These are phyloP conservation scores for Galaxias olidus DNA, from an alignment of 2,797 vertebrate genomes.

Conservation along the genomic window DNA sequence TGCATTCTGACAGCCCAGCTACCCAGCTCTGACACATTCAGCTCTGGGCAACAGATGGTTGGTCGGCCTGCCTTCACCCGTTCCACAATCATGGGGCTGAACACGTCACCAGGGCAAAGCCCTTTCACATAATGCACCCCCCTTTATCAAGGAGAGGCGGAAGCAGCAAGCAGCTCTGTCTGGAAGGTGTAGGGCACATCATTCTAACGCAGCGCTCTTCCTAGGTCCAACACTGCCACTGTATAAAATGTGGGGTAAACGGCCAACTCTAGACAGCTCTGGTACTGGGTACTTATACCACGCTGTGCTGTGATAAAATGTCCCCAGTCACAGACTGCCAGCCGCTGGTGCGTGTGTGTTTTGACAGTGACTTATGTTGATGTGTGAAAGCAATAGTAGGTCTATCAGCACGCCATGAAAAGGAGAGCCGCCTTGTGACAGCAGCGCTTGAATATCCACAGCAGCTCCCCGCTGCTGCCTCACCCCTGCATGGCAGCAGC, in stretches of 20 bases:
- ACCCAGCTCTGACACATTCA: not conserved
- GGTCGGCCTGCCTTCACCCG: too few relatives aligned
- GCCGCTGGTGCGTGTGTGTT: constrained; percentile 24
- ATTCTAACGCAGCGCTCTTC: constrained; percentile 32
- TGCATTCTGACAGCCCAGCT: not conserved
- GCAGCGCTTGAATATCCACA: constrained; percentile 29
- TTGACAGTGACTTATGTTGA: constrained; percentile 53
- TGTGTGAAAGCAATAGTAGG: constrained; percentile 39
- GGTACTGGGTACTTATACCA: constrained; percentile 52
- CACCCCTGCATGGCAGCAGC: constrained; percentile 31
- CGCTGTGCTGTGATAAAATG: constrained; percentile 60
- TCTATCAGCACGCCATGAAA: constrained; percentile 42
- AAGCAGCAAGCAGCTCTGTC: too few relatives aligned
- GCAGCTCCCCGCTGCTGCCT: constrained; percentile 46
- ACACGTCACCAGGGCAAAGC: not conserved
- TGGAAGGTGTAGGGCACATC: not conserved
- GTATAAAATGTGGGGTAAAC: constrained; percentile 43
- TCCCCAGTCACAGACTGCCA: constrained; percentile 42
- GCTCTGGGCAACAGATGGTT: constrained; percentile 1
- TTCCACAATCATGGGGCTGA: not conserved
- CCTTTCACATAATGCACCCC: not conserved
- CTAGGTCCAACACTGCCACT: constrained; percentile 23
- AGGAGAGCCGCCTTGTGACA: constrained; percentile 21
- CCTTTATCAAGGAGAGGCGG: not conserved
- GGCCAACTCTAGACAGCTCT: constrained; percentile 56